A percentile compares a stretch with the other conserved stretches of the same genome.
Conservation (phyloP, 2,888 invertebrate species). For the Danaus chrysippus region DNA sequence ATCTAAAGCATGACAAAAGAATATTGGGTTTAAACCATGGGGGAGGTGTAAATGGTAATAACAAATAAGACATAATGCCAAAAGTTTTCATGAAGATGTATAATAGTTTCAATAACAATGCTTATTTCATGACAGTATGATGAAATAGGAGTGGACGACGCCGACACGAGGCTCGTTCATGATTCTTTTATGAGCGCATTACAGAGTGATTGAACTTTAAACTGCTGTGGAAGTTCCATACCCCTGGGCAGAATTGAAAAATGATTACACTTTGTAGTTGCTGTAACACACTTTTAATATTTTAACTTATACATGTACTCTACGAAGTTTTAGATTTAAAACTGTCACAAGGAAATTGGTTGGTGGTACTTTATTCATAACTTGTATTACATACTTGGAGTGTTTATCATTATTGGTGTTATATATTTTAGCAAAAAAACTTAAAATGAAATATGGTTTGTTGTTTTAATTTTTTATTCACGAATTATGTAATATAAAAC, state of each 20-base stretch:
- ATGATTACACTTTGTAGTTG: conserved; percentile 25
- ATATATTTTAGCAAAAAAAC: too few species aligned
- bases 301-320: conserved; percentile 14
- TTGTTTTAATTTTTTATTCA: too few species aligned
- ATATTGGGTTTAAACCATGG: too few species aligned
- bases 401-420: too few species aligned
- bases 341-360: neutral
- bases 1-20: too few species aligned
- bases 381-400: too few species aligned
- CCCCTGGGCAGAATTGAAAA: conserved; percentile 22
- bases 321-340: conserved; percentile 1
- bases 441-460: too few species aligned
- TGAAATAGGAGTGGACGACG: conserved; percentile 7
- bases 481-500: too few species aligned
- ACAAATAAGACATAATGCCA: too few species aligned
- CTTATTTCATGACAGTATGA: neutral
- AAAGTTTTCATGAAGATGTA: too few species aligned
- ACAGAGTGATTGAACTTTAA: conserved; percentile 27
- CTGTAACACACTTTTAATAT: conserved; percentile 16
- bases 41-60: too few species aligned
- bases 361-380: neutral
- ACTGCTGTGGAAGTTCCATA: conserved; percentile 16
- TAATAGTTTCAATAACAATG: too few species aligned
- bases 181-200: conserved; percentile 23
- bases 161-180: conserved; percentile 17